These are phyloP conservation scores for Lasioglossum zephyrum DNA, from an alignment of 2,888 invertebrate genomes.

Conservation along the genomic window DNA sequence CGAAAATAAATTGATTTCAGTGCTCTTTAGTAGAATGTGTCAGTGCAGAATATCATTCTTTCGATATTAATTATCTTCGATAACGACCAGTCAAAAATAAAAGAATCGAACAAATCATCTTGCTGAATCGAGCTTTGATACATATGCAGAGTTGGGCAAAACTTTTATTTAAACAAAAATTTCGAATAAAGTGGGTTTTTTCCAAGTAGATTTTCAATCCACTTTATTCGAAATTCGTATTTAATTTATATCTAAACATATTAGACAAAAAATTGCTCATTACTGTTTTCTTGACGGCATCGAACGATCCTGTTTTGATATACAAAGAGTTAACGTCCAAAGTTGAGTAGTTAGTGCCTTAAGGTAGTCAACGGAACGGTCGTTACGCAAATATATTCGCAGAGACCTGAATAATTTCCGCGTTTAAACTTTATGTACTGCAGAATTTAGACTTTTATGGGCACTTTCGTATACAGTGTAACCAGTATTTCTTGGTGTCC, in stretches of 20 bases:
- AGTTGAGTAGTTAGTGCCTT: slow-evolving; percentile 52
- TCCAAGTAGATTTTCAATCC: too few relatives aligned
- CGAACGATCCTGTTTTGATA: slow-evolving; percentile 13
- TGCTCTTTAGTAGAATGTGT: not conserved
- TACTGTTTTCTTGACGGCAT: too few relatives aligned
- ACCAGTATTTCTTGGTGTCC: slow-evolving; percentile 39
- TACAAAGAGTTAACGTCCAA: slow-evolving; percentile 52
- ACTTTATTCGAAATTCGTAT: too few relatives aligned
- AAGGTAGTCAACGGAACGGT: slow-evolving; percentile 44
- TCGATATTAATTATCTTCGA: too few relatives aligned
- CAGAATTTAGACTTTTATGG: slow-evolving; percentile 49
- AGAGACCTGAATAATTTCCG: slow-evolving; percentile 48
- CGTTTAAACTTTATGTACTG: slow-evolving; percentile 51
- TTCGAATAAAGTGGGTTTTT: too few relatives aligned
- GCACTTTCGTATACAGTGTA: slow-evolving; percentile 40
- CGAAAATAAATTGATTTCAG: not conserved
- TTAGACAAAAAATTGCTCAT: too few relatives aligned
- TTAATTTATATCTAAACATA: too few relatives aligned
- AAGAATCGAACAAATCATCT: too few relatives aligned
- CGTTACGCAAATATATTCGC: slow-evolving; percentile 58
- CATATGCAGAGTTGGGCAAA: too few relatives aligned
- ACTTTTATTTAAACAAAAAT: too few relatives aligned
- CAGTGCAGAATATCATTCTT: not conserved
- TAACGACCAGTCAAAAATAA: too few relatives aligned
- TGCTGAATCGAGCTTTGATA: too few relatives aligned